Evolutionary conservation across 2,888 invertebrate genomes (phyloP).

Genomic region (Ornithoptera priamus): DNA sequence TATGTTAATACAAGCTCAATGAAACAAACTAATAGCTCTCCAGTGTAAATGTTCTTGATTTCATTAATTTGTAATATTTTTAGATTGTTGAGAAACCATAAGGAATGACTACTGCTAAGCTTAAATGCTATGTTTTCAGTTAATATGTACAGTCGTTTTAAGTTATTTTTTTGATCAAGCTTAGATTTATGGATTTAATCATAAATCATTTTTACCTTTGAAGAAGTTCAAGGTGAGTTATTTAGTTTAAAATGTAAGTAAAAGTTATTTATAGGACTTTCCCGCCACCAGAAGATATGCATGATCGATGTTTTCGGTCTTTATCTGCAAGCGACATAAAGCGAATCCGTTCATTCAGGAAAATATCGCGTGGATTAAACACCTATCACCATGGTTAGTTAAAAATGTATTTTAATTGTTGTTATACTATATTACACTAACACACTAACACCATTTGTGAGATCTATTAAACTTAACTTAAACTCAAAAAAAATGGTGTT

Average conservation of each 20-base stretch:
- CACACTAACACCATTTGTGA: neutral
- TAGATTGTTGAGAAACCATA: neutral
- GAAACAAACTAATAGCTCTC: neutral
- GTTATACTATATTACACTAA: neutral
- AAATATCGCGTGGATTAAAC: slow-evolving; percentile 36
- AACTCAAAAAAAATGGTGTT: no score
- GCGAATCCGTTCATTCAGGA: slow-evolving; percentile 48
- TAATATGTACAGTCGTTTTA: no score
- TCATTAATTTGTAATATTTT: neutral
- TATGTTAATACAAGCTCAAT: neutral
- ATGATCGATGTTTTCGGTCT: slow-evolving; percentile 1
- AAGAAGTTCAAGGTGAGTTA: neutral
- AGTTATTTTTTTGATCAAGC: no score
- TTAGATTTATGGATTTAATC: neutral
- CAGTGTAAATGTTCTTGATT: neutral
- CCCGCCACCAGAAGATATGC: neutral
- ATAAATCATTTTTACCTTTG: neutral
- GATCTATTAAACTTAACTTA: neutral
- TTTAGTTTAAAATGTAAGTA: neutral
- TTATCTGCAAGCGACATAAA: slow-evolving; percentile 39
- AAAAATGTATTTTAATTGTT: neutral
- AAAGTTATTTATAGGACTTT: neutral
- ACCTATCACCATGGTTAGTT: slow-evolving; percentile 19
- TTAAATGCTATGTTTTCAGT: no score
- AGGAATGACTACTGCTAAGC: no score